phyloP scores from a whole-genome alignment of 2,888 invertebrate species.

The Drosophila lacicola region DNA sequence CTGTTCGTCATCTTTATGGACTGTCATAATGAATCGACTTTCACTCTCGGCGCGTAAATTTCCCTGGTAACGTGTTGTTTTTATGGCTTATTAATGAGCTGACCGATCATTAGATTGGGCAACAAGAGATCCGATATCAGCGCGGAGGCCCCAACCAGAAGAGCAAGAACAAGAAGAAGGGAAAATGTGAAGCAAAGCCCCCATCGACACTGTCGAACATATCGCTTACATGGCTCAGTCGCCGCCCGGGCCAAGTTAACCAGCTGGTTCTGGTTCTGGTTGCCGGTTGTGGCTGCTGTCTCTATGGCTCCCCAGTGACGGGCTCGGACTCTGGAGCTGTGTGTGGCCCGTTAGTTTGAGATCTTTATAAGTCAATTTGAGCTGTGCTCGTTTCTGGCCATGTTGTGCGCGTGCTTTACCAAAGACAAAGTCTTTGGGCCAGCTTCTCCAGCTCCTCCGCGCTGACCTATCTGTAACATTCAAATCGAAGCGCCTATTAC shows the following conservation, averaged over 20 bases:
- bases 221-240: conserved; percentile 60
- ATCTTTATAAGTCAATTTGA: conserved; percentile 79
- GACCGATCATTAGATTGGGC: conserved; percentile 70
- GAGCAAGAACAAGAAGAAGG: conserved; percentile 4
- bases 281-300: conserved; percentile 6
- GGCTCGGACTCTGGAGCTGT: conserved; percentile 41
- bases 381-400: conserved; percentile 16
- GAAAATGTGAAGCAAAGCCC: conserved; percentile 38
- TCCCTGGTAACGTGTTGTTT: conserved; percentile 68
- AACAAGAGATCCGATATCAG: conserved; percentile 47
- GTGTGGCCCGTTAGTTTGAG: conserved; percentile 81
- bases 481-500: conserved; percentile 2
- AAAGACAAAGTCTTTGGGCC: not conserved
- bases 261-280: conserved; percentile 35
- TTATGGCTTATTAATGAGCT: conserved; percentile 79
- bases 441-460: not conserved
- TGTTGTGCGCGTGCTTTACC: conserved; percentile 20
- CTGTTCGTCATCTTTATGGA: conserved; percentile 15
- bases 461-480: conserved; percentile 8
- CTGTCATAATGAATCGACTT: conserved; percentile 47
- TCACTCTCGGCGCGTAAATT: conserved; percentile 58
- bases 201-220: conserved; percentile 54
- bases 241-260: conserved; percentile 41
- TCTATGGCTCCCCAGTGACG: conserved; percentile 59
- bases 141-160: conserved; percentile 7